These are phyloP conservation scores for Ibycter americanus DNA, from an alignment of 2,797 vertebrate genomes.

Conservation along the genomic window DNA sequence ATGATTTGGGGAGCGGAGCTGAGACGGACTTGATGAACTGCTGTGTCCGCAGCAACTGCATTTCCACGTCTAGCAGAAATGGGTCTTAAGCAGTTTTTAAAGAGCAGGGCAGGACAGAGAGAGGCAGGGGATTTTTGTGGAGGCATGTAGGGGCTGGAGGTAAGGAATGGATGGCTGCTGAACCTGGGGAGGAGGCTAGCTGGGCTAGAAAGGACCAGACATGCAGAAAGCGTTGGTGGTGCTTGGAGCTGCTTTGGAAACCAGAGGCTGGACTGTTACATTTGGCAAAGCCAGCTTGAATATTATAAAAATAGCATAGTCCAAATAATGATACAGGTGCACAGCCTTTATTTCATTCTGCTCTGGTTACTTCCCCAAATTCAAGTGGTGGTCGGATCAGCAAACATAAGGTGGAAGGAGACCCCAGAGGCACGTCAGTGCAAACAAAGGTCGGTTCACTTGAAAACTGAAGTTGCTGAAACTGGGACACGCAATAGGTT, in stretches of 20 bases:
- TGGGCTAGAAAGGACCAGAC: neutral
- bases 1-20: neutral
- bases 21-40: neutral
- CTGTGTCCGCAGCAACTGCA: neutral
- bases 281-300: neutral
- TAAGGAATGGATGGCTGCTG: neutral
- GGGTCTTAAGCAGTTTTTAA: neutral
- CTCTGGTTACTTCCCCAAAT: neutral
- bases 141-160: neutral
- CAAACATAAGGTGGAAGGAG: neutral
- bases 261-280: neutral
- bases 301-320: neutral
- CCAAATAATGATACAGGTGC: rapidly evolving
- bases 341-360: neutral
- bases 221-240: neutral
- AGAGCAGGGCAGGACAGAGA: neutral
- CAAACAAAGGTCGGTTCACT: no score
- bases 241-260: neutral
- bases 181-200: neutral
- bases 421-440: neutral
- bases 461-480: neutral
- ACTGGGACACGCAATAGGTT: neutral
- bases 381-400: rapidly evolving
- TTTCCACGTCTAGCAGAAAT: neutral
- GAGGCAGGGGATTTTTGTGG: neutral